Evolutionary conservation across 2,888 invertebrate species (phyloP).

Genomic region (Microctonus aethiopoides): DNA sequence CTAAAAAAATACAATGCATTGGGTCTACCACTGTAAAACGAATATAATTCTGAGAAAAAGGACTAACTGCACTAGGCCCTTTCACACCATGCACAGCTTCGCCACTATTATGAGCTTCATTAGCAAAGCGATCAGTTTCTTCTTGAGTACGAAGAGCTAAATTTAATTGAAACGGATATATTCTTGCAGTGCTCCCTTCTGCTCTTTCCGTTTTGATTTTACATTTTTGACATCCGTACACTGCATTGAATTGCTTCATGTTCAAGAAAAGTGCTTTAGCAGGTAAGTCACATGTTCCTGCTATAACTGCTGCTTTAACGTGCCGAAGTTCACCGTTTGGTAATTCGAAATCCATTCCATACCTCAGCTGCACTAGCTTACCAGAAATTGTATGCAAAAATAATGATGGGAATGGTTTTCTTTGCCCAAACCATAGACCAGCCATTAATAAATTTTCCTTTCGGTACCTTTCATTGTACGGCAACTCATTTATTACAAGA

Average conservation of each 20-base stretch:
- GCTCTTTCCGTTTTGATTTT: neutral
- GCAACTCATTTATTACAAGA: constrained; percentile 32
- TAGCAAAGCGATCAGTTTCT: neutral
- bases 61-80: neutral
- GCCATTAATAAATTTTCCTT: constrained; percentile 26
- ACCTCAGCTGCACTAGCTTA: neutral
- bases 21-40: constrained; percentile 9
- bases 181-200: neutral
- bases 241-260: constrained; percentile 17
- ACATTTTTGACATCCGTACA: constrained; percentile 20
- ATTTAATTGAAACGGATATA: constrained; percentile 6
- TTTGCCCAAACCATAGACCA: constrained; percentile 32
- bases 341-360: constrained; percentile 10
- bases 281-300: constrained; percentile 14
- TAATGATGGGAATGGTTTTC: constrained; percentile 21
- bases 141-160: neutral
- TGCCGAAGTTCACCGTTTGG: neutral
- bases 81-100: constrained; percentile 11
- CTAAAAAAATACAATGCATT: constrained; percentile 16
- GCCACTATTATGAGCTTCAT: neutral
- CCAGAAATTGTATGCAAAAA: constrained; percentile 17
- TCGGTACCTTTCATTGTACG: constrained; percentile 14
- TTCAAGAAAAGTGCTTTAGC: constrained; percentile 13
- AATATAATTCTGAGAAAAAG: neutral
- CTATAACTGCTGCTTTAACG: neutral